These are phyloP conservation scores for Tricholauxania praeusta DNA, from an alignment of 2,888 invertebrate species.

Conservation along the genomic window DNA sequence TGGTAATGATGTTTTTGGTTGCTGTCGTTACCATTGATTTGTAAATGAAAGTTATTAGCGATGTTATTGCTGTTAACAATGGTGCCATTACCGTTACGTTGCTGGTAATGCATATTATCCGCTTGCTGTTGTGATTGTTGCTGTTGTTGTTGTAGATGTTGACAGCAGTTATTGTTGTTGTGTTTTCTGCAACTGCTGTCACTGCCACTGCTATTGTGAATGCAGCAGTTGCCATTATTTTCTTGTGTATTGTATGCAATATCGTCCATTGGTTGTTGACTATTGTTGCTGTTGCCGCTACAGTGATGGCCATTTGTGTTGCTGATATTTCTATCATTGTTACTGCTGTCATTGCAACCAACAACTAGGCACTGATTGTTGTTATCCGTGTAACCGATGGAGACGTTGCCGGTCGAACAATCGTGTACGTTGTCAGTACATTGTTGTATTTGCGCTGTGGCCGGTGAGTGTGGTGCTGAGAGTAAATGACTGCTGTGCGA, in stretches of 20 bases:
- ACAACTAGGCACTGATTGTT: constrained; percentile 45
- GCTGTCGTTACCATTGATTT: constrained; percentile 35
- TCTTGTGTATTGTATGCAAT: constrained; percentile 38
- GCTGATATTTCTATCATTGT: constrained; percentile 33
- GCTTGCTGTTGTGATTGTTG: constrained; percentile 38
- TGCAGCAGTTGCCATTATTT: constrained; percentile 20
- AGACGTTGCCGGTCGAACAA: constrained; percentile 21
- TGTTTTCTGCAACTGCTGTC: constrained; percentile 42
- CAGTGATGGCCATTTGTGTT: constrained; percentile 41
- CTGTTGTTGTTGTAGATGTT: constrained; percentile 11
- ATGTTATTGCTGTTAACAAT: constrained; percentile 35
- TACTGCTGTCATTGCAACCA: constrained; percentile 45
- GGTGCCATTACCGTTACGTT: constrained; percentile 39
- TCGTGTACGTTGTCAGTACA: constrained; percentile 35
- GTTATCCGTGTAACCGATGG: constrained; percentile 31
- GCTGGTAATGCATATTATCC: constrained; percentile 39
- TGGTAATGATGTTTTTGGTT: constrained; percentile 40
- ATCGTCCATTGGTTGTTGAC: constrained; percentile 43
- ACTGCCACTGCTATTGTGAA: constrained; percentile 28
- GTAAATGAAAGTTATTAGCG: constrained; percentile 43
- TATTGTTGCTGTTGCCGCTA: constrained; percentile 46
- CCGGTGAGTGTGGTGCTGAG: constrained; percentile 69
- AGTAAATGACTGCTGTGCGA: constrained; percentile 57
- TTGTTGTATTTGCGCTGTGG: constrained; percentile 49
- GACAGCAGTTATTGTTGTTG: constrained; percentile 23